Percentiles rank a stretch among this genome's conserved stretches.
Conservation (phyloP, 2,797 vertebrate genomes). For the Xiphophorus birchmanni region DNA sequence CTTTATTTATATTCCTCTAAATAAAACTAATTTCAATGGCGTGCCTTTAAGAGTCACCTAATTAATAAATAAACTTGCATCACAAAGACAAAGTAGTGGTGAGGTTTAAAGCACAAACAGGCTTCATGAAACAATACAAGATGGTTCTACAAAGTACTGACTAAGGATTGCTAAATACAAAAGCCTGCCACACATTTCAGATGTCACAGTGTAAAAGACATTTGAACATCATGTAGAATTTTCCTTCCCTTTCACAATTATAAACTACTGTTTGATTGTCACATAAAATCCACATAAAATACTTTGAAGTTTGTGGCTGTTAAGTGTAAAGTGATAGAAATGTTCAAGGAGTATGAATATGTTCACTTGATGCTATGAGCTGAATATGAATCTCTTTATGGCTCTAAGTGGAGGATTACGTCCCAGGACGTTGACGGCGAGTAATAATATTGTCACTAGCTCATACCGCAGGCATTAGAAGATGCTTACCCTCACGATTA, state of each 20-base stretch:
- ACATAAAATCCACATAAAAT: not conserved
- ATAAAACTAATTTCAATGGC: not conserved
- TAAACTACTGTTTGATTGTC: not conserved
- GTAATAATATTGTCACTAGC: constrained; percentile 37
- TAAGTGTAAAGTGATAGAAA: not conserved
- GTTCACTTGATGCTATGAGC: not conserved
- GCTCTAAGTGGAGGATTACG: constrained; percentile 34
- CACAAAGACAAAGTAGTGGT: not conserved
- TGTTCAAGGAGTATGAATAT: not conserved
- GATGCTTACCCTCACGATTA: constrained; percentile 27
- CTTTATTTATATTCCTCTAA: not conserved
- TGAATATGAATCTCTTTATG: not conserved
- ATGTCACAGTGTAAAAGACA: not conserved
- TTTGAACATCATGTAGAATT: not conserved
- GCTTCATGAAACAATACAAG: not conserved
- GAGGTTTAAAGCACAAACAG: not conserved
- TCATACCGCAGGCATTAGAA: constrained; percentile 38
- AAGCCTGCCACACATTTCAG: constrained; percentile 3
- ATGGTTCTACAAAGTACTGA: not conserved
- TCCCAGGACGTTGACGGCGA: constrained; percentile 35
- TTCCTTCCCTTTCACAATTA: not conserved
- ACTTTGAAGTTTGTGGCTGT: not conserved
- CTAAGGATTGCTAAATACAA: not conserved
- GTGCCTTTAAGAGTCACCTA: not conserved
- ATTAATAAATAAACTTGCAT: not conserved